Percentiles rank a stretch among this genome's conserved stretches.
Evolutionary conservation across 2,888 invertebrate genomes (phyloP).

Genomic region (Leptopilina drosophilae): DNA sequence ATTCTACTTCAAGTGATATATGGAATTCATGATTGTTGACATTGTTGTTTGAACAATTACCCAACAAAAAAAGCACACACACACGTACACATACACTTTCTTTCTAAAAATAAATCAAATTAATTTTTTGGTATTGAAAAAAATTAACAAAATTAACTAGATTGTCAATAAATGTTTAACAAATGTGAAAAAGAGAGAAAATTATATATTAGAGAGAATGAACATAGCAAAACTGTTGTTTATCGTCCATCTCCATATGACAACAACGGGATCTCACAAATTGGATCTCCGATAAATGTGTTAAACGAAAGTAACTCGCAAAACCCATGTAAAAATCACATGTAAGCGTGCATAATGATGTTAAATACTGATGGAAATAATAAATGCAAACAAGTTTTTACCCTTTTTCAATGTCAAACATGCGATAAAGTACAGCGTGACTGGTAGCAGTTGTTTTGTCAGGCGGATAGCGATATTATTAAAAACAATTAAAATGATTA

Average conservation of each 20-base stretch:
- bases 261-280: conserved; percentile 28
- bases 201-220: neutral
- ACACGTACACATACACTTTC: neutral
- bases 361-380: conserved; percentile 1
- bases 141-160: neutral
- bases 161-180: neutral
- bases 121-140: neutral
- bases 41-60: neutral
- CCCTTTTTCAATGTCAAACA: conserved; percentile 27
- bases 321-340: conserved; percentile 1
- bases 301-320: neutral
- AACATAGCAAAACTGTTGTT: conserved; percentile 20
- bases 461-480: conserved; percentile 31
- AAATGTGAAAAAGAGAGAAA: neutral
- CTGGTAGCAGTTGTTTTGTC: conserved; percentile 32
- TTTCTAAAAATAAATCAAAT: neutral
- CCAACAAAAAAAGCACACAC: neutral
- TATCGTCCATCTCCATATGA: conserved; percentile 36
- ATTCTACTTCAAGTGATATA: neutral
- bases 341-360: neutral
- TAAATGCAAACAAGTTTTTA: neutral
- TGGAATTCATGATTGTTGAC: neutral
- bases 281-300: conserved; percentile 3
- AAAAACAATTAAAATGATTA: conserved; percentile 40
- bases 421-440: conserved; percentile 16